Base-by-base conservation (phyloP, 53 echinoderm and acorn worm species). In the Echinometra lucunter region DNA sequence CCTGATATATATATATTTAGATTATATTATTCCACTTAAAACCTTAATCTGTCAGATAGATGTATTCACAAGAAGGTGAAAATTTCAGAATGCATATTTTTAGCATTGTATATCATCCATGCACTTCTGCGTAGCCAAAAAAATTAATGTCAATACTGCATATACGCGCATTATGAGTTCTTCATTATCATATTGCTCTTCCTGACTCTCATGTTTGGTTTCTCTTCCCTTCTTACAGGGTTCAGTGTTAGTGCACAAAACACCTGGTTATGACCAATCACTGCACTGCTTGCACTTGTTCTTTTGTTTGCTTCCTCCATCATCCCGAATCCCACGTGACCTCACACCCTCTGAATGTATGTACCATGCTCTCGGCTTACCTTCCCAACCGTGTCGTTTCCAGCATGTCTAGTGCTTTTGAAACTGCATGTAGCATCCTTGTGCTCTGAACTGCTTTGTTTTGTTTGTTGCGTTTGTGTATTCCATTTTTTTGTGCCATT, bases 261-360 rank as follows among this genome's bases (percentile, higher is more conserved):
- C 91, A 91, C 91, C 23, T 91, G 91, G 91, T 91, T 91, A 91
- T 91, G 91, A 91, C 63, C 21, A 16, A 40, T 69, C 69, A 10
- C 91, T 25, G 44, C 70, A 28, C 45, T 7, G 72, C 69, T 91
- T 44, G 69, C 91, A 25, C 56, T 1, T 58, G 37, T 90, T 12
- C n/a, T 89, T 53, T 91, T 27, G 67, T 38, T 63, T 49, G 49
- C 53, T 56, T 47, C 15, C 30, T 56, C 88, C 88, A 30, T 53
- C 89, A 18, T 89, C 44, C 60, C 37, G 34, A 27, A 45, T 82
- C 45, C 44, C 45, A 56, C 82, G 6, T 44, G 21, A 85, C 28
- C 85, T 85, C 28, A 9, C 53, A 47, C 49, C 85, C 45, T 45
- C 53, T 28, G 1, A n/a, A 85, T 47, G 44, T 81, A 81, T 47